These are phyloP conservation scores for Hydrotaea cyrtoneurina DNA, from an alignment of 2,888 invertebrate species.

Conservation along the genomic window DNA sequence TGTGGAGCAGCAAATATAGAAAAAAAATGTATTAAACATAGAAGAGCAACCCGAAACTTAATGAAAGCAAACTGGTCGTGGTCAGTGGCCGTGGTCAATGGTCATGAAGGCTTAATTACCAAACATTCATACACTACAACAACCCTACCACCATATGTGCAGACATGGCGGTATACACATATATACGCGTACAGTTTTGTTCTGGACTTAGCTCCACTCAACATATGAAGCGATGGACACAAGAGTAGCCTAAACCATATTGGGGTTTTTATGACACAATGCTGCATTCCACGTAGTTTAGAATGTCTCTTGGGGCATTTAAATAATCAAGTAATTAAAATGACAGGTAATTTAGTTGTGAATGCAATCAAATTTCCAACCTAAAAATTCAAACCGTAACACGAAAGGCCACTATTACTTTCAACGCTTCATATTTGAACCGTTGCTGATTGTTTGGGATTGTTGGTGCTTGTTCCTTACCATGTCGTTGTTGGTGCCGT, in stretches of 20 bases:
- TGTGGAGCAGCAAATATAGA: conserved; percentile 2
- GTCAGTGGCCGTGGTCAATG: conserved; percentile 76
- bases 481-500: neutral
- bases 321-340: no score
- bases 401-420: no score
- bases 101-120: conserved; percentile 76
- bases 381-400: no score
- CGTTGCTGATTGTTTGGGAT: conserved; percentile 62
- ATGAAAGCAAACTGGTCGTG: conserved; percentile 78
- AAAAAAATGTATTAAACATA: conserved; percentile 17
- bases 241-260: no score
- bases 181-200: neutral
- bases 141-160: neutral
- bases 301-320: no score
- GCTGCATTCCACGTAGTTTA: no score
- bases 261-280: no score
- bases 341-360: no score
- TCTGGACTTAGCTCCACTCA: neutral
- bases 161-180: neutral
- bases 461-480: conserved; percentile 45
- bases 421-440: conserved; percentile 22
- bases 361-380: no score
- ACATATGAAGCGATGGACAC: neutral
- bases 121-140: conserved; percentile 67
- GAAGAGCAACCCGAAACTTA: conserved; percentile 74